Evolutionary conservation across 1,140 invertebrate species (phyloP), one percentile per base, ranked within the genome.

Genomic region (Trichonephila inaurata): DNA sequence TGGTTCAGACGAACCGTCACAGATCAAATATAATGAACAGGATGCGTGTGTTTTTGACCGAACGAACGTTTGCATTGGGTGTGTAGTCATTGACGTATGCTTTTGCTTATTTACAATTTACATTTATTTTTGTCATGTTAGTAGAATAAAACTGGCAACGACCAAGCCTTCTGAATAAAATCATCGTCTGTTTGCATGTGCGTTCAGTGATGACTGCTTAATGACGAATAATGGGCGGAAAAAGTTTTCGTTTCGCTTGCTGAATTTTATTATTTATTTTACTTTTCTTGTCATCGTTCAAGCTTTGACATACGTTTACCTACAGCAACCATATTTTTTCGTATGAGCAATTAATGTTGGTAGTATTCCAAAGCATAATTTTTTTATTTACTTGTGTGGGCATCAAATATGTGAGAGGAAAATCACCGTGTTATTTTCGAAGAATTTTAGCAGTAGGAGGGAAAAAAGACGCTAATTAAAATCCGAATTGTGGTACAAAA

Each of bases 41-140:
- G 89, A 91, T 91, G 77, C 51, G 72, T 58, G 58, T 51, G 58
- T 51, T 62, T 61, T 62, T 91, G 89, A 91, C 89, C 89, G 89
- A 82, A 14, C 89, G 89, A 91, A 14, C 89, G 72, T 91, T 91
- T 91, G 77, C 89, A 60, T 89, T 91, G 89, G 89, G 89, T 82
- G 89, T 91, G 89, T 91, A 82, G 89, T 24, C 58, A 85, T 58
- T 83, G 85, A 87, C 85, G 51, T 58, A 28, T 12, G 85, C 8
- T 62, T 88, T 88, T 62, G 24, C 44, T 86, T 60, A 60, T 61
- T 87, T 87, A 10, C 61, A 33, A 60, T 64, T 88, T 88, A 19
- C 60, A 88, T 64, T 88, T 88, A 88, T 88, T 88, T 64, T 88
- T 60, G 28, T 16, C 82, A 60, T 24, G 82, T 58, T 83, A 40